Conservation (phyloP, 1,140 invertebrate genomes). For the Drosophila teissieri region DNA sequence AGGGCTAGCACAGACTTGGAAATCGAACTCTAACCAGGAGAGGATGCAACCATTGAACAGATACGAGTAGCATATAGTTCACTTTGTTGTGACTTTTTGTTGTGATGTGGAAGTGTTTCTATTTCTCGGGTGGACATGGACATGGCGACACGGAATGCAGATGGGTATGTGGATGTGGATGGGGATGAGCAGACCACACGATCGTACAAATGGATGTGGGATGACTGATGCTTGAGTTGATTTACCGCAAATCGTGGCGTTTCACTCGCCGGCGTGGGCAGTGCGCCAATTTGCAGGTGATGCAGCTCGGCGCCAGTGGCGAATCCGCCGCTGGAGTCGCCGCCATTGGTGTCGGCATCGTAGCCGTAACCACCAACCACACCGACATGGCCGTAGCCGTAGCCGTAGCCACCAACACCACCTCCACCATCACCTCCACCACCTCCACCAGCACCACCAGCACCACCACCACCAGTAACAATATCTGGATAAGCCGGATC, state of each 20-base stretch:
- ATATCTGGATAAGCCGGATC: slow-evolving; percentile 23
- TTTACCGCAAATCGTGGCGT: slow-evolving; percentile 85
- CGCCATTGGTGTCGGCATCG: slow-evolving; percentile 53
- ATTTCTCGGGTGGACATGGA: not conserved
- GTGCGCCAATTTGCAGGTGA: slow-evolving; percentile 83
- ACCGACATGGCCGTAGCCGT: slow-evolving; percentile 20
- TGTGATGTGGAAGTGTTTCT: slow-evolving; percentile 28
- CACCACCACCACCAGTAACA: slow-evolving; percentile 22
- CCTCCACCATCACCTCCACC: slow-evolving; percentile 14
- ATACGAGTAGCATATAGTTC: slow-evolving; percentile 24
- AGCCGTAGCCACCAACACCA: slow-evolving; percentile 17
- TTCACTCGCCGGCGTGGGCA: slow-evolving; percentile 84
- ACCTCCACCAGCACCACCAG: slow-evolving; percentile 19
- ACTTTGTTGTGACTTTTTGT: slow-evolving; percentile 13
- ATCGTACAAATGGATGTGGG: slow-evolving; percentile 33
- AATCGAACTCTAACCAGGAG: not conserved
- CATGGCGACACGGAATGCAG: slow-evolving; percentile 6
- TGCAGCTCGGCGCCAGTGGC: slow-evolving; percentile 71
- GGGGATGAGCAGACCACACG: slow-evolving; percentile 30
- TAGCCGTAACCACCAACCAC: slow-evolving; percentile 35
- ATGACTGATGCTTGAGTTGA: slow-evolving; percentile 72
- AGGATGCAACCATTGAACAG: slow-evolving; percentile 21
- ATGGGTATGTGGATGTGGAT: slow-evolving; percentile 11
- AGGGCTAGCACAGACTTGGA: slow-evolving; percentile 1
- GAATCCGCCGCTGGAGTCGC: slow-evolving; percentile 47